A percentile compares a stretch with the other conserved stretches of the same genome.
Evolutionary conservation across 2,113 vertebrate genomes (phyloP).

Genomic region (Heterotis niloticus): DNA sequence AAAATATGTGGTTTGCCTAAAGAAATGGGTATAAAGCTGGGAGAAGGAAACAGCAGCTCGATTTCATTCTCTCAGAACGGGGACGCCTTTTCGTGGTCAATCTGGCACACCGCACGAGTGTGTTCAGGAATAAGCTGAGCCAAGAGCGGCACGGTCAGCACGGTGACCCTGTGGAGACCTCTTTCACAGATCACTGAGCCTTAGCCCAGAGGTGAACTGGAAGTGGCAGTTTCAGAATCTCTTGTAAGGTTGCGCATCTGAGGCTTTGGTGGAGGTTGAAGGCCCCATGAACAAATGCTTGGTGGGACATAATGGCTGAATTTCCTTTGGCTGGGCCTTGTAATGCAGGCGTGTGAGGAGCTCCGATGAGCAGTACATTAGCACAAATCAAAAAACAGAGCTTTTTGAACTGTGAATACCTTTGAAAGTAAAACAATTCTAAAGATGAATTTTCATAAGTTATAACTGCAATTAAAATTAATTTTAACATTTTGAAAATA

Average conservation of each 20-base stretch:
- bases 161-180: background rate
- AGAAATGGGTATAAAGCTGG: background rate
- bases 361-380: too few relatives aligned
- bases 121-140: background rate
- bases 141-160: background rate
- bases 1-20: slow-evolving; percentile 28
- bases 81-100: slow-evolving; percentile 36
- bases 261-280: background rate
- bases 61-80: slow-evolving; percentile 34
- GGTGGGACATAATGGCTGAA: too few relatives aligned
- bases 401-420: too few relatives aligned
- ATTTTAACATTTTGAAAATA: too few relatives aligned
- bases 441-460: too few relatives aligned
- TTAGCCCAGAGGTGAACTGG: background rate
- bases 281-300: background rate
- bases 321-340: too few relatives aligned
- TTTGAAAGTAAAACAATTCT: too few relatives aligned
- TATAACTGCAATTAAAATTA: too few relatives aligned
- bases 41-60: background rate
- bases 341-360: too few relatives aligned
- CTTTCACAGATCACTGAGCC: background rate
- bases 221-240: background rate
- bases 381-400: too few relatives aligned
- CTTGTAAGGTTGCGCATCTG: background rate
- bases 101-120: background rate